Evolutionary conservation across 2,888 invertebrate genomes (phyloP).

Genomic region (Thymelicus sylvestris): DNA sequence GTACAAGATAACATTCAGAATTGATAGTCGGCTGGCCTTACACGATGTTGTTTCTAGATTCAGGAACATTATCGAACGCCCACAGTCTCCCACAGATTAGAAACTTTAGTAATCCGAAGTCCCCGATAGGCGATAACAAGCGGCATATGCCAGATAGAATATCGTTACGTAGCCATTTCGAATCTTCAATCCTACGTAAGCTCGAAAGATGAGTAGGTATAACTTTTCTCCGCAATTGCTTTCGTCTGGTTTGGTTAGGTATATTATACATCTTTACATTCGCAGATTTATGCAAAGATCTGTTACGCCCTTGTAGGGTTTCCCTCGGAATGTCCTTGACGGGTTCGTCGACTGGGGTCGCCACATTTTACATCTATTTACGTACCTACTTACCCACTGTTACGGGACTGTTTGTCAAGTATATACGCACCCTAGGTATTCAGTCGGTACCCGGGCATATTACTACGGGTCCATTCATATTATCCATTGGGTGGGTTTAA

Average conservation of each 20-base stretch:
- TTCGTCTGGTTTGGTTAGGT: constrained; percentile 27
- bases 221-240: constrained; percentile 26
- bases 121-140: background rate
- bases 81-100: constrained; percentile 16
- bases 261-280: constrained; percentile 39
- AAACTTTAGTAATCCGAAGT: constrained; percentile 18
- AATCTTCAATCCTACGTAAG: constrained; percentile 17
- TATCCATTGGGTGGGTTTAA: constrained; percentile 27
- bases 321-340: constrained; percentile 66
- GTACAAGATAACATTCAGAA: constrained; percentile 22
- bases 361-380: constrained; percentile 57
- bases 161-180: background rate
- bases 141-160: background rate
- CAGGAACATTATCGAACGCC: constrained; percentile 1
- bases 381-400: constrained; percentile 57
- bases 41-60: constrained; percentile 10
- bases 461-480: constrained; percentile 40
- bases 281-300: constrained; percentile 57
- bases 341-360: constrained; percentile 65
- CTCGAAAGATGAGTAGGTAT: constrained; percentile 18
- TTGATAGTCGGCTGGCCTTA: constrained; percentile 1
- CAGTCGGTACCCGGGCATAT: constrained; percentile 44
- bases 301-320: constrained; percentile 62
- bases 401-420: constrained; percentile 44
- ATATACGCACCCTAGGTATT: constrained; percentile 47